A percentile compares a stretch with the other conserved stretches of the same genome.
Evolutionary conservation across 2,888 invertebrate species (phyloP).

Genomic region (Lasioglossum oenotherae): DNA sequence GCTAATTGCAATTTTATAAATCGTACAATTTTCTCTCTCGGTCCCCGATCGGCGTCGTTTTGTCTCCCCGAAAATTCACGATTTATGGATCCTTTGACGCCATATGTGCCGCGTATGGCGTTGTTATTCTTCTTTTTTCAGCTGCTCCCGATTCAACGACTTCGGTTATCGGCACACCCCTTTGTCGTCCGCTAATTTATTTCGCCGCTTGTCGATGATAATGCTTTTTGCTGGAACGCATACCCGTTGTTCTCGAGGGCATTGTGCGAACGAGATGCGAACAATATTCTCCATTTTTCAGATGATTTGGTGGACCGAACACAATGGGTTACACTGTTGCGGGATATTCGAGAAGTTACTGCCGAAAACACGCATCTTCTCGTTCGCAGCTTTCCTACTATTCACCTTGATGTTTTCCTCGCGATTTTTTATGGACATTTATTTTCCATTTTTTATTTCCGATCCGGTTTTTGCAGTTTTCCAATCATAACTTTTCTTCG

Average conservation of each 20-base stretch:
- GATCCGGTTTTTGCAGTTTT: neutral
- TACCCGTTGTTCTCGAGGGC: neutral
- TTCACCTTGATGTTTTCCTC: neutral
- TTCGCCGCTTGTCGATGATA: constrained; percentile 55
- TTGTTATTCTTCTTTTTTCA: constrained; percentile 17
- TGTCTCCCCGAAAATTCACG: constrained; percentile 33
- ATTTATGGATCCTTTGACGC: constrained; percentile 40
- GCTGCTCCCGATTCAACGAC: constrained; percentile 34
- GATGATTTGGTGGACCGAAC: constrained; percentile 24
- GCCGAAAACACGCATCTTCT: neutral
- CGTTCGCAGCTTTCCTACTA: neutral
- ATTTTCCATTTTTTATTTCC: neutral
- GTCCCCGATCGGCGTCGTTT: neutral
- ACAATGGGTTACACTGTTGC: constrained; percentile 23
- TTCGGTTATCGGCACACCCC: constrained; percentile 29
- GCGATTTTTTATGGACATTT: neutral
- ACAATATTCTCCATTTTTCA: constrained; percentile 55
- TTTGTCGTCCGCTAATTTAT: constrained; percentile 55
- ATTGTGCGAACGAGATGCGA: constrained; percentile 31
- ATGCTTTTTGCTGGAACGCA: constrained; percentile 42
- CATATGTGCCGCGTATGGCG: constrained; percentile 11
- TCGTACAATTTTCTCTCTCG: neutral
- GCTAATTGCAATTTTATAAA: constrained; percentile 45
- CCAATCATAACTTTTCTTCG: neutral
- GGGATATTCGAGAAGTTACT: neutral